Percentiles rank a stretch among this genome's conserved stretches.
phyloP scores from a whole-genome alignment of 1,140 invertebrate species.

The Heliothis subflexa region DNA sequence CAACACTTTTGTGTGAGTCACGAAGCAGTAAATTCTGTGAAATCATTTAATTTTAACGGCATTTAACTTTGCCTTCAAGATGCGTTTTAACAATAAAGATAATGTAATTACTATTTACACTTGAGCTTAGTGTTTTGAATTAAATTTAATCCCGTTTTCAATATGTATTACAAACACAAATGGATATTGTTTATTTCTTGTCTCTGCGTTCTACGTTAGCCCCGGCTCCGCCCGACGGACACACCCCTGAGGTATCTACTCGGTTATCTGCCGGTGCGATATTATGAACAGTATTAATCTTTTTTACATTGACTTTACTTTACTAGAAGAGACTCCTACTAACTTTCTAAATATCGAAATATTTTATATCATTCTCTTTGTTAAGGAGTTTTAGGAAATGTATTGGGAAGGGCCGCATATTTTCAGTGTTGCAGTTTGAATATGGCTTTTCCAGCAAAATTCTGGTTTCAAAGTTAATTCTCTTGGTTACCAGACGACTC shows the following conservation, averaged over 20 bases:
- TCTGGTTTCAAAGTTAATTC: neutral
- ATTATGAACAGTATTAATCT: conserved; percentile 61
- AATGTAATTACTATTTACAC: conserved; percentile 13
- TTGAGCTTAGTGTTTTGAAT: conserved; percentile 27
- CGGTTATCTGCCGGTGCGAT: conserved; percentile 60
- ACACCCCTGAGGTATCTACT: conserved; percentile 62
- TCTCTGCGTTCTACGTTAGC: conserved; percentile 57
- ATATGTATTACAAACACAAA: conserved; percentile 53
- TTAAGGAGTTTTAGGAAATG: neutral
- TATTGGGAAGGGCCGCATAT: neutral
- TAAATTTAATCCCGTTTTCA: conserved; percentile 51
- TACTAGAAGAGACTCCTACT: conserved; percentile 5
- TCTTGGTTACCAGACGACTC: conserved; percentile 8
- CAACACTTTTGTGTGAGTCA: conserved; percentile 36
- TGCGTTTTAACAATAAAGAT: conserved; percentile 29
- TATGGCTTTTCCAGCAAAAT: conserved; percentile 15
- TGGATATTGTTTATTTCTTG: conserved; percentile 61
- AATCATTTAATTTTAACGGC: conserved; percentile 10
- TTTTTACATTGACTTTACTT: conserved; percentile 24
- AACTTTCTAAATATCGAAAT: neutral
- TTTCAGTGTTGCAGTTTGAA: neutral
- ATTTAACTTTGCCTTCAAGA: neutral
- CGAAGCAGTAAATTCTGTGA: conserved; percentile 17
- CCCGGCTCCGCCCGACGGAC: conserved; percentile 59
- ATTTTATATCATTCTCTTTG: neutral